Base-by-base conservation (phyloP, 2,113 vertebrate species). In the Alectura lathami region DNA sequence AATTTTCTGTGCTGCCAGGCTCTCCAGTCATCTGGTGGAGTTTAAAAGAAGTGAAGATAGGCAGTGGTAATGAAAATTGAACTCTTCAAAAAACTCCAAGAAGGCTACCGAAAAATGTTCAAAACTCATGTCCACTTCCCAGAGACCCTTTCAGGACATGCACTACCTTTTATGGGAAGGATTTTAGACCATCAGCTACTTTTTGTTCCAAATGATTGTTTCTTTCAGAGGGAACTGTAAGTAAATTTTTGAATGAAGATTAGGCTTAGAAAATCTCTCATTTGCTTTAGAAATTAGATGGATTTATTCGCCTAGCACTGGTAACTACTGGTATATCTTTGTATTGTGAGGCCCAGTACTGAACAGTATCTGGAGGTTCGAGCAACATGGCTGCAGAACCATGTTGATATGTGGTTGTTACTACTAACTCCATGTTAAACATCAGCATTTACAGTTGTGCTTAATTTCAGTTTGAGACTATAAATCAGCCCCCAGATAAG, bases 301-400 rank as follows among this genome's bases (percentile, higher is more conserved):
- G 6, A 9, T 34, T 85, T 88, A 0, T 2, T 77, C 48, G 2
- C 20, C 5, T 32, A 17, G 14, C 12, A n/a, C 20, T 48, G 27
- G 32, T 43, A 77, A 40, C 13, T 62, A 11, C 8, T 32, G 12
- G 5, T 5, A 27, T 2, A n/a, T 29, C 13, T 15, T 88, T 83
- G 10, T 6, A 3, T 27, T 0, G 0, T 70, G 11, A 47, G 24
- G 3, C 5, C 26, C 12, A 18, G n/a, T 69, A 17, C 26, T 36
- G 17, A 13, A 47, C 3, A 2, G 6, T 30, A 30, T 36, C 22
- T 38, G 16, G 36, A 62, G 6, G 15, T 63, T 17, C 38, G 62
- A 45, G 26, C 12, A 47, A 32, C 0, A 0, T 0, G 2, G 5
- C 29, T 48, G 23, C 32, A 83, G 23, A 79, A 24, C 11, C 3